Conservation (phyloP, 2,888 invertebrate species). For the Eupithecia centaureata region DNA sequence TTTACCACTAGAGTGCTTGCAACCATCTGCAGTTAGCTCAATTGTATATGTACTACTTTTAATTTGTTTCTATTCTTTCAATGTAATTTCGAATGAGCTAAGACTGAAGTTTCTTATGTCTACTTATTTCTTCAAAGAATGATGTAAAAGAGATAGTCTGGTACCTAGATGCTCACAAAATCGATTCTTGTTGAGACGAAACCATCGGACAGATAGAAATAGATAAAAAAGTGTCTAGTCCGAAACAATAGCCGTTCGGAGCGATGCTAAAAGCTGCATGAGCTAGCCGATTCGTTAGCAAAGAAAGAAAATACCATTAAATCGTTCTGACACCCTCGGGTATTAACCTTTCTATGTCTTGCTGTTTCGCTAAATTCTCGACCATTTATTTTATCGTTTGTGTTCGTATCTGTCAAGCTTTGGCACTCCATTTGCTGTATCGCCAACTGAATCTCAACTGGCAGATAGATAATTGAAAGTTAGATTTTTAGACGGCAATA, state of each 20-base stretch:
- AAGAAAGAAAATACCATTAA: constrained; percentile 61
- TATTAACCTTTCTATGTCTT: constrained; percentile 48
- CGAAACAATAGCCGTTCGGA: constrained; percentile 65
- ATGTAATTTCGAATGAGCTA: neutral
- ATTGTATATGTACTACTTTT: no score
- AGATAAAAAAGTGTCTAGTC: constrained; percentile 52
- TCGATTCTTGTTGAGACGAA: constrained; percentile 59
- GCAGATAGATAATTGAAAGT: constrained; percentile 39
- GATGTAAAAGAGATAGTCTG: neutral
- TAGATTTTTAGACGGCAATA: constrained; percentile 33
- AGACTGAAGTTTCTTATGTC: neutral
- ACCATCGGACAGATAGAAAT: constrained; percentile 50
- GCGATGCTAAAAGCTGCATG: constrained; percentile 64
- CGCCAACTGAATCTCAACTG: constrained; percentile 34
- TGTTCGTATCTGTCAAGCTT: constrained; percentile 43
- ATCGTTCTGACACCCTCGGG: constrained; percentile 48
- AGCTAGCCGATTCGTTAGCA: constrained; percentile 66
- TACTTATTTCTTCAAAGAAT: neutral
- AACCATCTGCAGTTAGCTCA: no score
- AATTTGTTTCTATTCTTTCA: no score
- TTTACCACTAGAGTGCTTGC: no score
- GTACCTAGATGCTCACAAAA: constrained; percentile 41
- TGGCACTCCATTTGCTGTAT: constrained; percentile 42
- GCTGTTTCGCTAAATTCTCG: constrained; percentile 48
- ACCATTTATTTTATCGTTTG: constrained; percentile 43